Evolutionary conservation across 1,140 invertebrate species (phyloP), one percentile per base, ranked within the genome.

Genomic region (Batillaria attramentaria): DNA sequence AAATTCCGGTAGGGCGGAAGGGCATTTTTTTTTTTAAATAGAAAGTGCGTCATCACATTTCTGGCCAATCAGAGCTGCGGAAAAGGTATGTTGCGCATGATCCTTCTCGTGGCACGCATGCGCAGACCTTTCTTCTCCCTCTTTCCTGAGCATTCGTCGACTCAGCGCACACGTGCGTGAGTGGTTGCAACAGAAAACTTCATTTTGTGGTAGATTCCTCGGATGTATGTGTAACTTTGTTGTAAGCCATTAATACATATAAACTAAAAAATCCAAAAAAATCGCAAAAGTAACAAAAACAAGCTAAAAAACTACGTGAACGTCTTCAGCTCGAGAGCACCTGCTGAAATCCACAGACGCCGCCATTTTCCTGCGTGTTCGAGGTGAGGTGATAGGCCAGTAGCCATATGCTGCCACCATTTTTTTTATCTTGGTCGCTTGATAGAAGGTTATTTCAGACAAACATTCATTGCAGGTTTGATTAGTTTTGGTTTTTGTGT

Each of bases 81-180:
- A 10, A 62, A 13, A 10, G 10, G 57, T 8, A 62, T 28, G 13
- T 62, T n/a, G n/a, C n/a, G 57, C 57, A 31, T 31, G 33, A 62
- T 62, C 57, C n/a, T 31, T 62, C 33, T 31, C 57, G 57, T 62
- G 57, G 24, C 57, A 62, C 57, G 57, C 57, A 62, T 62, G 57
- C 57, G 57, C 57, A 10, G n/a, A 2, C 0, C 2, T 24, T 8
- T 28, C 3, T 62, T 62, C 57, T 62, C 57, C n/a, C n/a, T n/a
- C 33, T 62, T 31, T 8, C 57, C 57, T 24, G 57, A 62, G 57
- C 57, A 28, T 31, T 10, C 57, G 33, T 62, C 24, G 57, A 24
- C 24, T 10, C 33, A 62, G 33, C 57, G 33, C n/a, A 31, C 57
- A 62, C 57, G 57, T 62, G 57, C 33, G 57, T 28, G 57, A 62